Evolutionary conservation across 2,113 vertebrate species (phyloP).

Genomic region (Copsychus sechellarum): DNA sequence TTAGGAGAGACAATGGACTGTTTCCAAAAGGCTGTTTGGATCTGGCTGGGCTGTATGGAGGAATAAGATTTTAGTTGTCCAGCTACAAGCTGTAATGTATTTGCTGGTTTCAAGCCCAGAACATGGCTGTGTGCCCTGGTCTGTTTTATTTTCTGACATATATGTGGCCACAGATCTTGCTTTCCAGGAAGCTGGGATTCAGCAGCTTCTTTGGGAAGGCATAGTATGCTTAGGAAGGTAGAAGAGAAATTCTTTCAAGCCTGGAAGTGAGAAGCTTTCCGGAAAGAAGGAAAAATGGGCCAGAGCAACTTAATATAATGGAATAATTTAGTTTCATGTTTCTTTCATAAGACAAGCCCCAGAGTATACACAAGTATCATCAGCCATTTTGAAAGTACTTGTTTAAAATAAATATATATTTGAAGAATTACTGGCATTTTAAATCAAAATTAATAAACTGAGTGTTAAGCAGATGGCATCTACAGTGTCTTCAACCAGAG

Average conservation of each 20-base stretch:
- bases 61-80: slow-evolving; percentile 3
- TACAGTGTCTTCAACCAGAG: not conserved
- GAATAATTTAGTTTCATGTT: not conserved
- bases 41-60: not conserved
- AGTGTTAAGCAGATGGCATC: not conserved
- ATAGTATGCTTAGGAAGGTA: not conserved
- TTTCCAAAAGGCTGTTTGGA: slow-evolving; percentile 20
- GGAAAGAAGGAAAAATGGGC: not conserved
- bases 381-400: not conserved
- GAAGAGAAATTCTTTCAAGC: not conserved
- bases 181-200: slow-evolving; percentile 13
- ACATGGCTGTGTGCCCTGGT: not conserved
- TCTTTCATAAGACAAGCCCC: not conserved
- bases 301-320: not conserved
- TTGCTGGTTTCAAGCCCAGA: not conserved
- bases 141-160: slow-evolving; percentile 13
- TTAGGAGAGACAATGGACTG: not conserved
- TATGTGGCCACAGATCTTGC: not conserved
- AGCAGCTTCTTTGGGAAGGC: not conserved
- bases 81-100: not conserved
- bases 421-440: not conserved
- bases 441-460: not conserved
- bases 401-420: not conserved
- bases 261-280: not conserved
- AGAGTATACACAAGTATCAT: not conserved